Evolutionary conservation across 2,797 vertebrate genomes (phyloP).

Genomic region (Sebastes hopkinsi): DNA sequence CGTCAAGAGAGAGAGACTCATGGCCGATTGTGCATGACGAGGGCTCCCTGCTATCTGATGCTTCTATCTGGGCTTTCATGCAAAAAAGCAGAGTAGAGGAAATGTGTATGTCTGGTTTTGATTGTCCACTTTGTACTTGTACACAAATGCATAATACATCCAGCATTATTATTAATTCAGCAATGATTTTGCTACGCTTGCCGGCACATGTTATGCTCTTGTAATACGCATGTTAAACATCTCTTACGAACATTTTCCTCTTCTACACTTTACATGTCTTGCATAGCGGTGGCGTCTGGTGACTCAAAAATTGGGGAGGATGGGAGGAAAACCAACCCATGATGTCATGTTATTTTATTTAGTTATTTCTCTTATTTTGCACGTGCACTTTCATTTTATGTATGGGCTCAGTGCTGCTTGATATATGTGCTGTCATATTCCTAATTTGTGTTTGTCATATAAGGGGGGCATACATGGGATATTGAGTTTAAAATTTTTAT

Average conservation of each 20-base stretch:
- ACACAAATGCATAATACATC: background rate
- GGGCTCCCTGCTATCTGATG: constrained; percentile 44
- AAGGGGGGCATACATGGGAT: too few relatives aligned
- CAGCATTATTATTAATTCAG: background rate
- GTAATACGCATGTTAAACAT: background rate
- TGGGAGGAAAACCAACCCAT: too few relatives aligned
- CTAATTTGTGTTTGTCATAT: too few relatives aligned
- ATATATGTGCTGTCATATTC: too few relatives aligned
- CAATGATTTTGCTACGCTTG: background rate
- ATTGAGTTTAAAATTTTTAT: too few relatives aligned
- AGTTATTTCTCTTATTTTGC: too few relatives aligned
- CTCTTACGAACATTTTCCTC: background rate
- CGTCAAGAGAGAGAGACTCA: constrained; percentile 49
- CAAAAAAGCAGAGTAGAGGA: constrained; percentile 36
- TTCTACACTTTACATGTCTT: background rate
- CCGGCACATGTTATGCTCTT: background rate
- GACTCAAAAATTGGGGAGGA: too few relatives aligned
- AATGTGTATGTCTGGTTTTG: background rate
- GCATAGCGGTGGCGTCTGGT: too few relatives aligned
- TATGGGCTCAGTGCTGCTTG: too few relatives aligned
- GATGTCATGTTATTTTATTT: too few relatives aligned
- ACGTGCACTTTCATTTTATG: too few relatives aligned
- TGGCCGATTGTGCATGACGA: constrained; percentile 48
- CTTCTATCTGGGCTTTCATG: constrained; percentile 38
- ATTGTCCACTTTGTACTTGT: background rate